Conservation (phyloP, 2,113 vertebrate genomes). For the Condylura cristata region DNA sequence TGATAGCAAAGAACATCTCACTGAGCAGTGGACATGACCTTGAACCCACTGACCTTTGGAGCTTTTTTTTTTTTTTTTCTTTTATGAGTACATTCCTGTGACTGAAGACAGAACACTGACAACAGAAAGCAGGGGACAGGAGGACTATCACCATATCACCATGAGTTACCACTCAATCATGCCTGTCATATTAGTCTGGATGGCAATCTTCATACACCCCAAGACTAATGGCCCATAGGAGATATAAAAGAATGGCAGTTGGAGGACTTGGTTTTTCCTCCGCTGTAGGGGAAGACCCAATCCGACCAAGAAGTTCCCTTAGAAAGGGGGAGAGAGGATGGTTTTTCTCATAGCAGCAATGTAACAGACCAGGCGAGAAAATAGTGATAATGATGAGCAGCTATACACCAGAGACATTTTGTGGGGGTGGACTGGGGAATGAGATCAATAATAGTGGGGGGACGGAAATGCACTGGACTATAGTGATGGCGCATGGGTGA, state of each 20-base stretch:
- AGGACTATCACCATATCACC: background rate
- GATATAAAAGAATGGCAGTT: background rate
- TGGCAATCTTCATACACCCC: background rate
- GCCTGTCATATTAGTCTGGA: background rate
- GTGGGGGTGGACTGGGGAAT: too few species aligned
- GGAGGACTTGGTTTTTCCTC: background rate
- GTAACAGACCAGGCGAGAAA: too few species aligned
- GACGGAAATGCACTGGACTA: too few species aligned
- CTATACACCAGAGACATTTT: too few species aligned
- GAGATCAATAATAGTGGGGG: too few species aligned
- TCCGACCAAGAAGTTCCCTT: background rate
- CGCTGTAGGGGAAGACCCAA: rapidly evolving
- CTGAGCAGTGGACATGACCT: background rate
- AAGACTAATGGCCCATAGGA: background rate
- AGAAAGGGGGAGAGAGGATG: background rate
- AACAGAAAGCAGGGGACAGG: background rate
- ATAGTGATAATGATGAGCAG: too few species aligned
- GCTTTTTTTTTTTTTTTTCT: too few species aligned
- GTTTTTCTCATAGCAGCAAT: too few species aligned
- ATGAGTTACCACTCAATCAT: background rate
- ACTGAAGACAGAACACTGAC: background rate
- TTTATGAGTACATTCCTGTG: background rate
- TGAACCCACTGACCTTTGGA: background rate
- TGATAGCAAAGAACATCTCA: background rate
- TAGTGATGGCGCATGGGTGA: too few species aligned